Evolutionary conservation across 2,797 vertebrate genomes (phyloP).

Genomic region (Remorina albescens): DNA sequence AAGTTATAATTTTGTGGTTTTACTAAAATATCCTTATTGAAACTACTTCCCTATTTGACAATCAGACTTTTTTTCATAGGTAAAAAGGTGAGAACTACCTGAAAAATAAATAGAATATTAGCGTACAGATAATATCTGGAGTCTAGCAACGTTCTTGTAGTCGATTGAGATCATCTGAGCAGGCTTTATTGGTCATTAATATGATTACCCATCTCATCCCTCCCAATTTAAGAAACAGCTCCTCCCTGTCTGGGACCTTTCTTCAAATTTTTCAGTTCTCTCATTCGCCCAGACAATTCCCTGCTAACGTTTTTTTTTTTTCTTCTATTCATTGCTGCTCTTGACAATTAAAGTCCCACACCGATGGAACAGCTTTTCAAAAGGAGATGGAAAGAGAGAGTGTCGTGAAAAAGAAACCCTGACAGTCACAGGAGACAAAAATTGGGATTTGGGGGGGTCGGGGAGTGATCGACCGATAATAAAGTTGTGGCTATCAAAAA

Average conservation of each 20-base stretch:
- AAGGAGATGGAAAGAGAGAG: background rate
- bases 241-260: background rate
- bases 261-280: conserved; percentile 16
- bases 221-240: conserved; percentile 20
- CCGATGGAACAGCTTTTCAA: conserved; percentile 40
- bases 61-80: background rate
- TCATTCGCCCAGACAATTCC: conserved; percentile 26
- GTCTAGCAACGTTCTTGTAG: background rate
- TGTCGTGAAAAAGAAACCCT: conserved; percentile 8
- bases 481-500: conserved; percentile 61
- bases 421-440: conserved; percentile 30
- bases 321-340: conserved; percentile 33
- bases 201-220: conserved; percentile 14
- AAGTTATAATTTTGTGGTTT: too few species aligned
- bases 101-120: background rate
- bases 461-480: conserved; percentile 48
- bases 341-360: conserved; percentile 45
- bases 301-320: background rate
- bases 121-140: background rate
- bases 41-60: background rate
- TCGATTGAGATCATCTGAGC: background rate
- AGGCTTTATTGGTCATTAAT: background rate
- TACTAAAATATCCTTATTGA: background rate
- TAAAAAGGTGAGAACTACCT: background rate
- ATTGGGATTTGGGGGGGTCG: conserved; percentile 31